A percentile compares a stretch with the other conserved stretches of the same genome.
Conservation (phyloP, 2,888 invertebrate species). For the Cerastoderma edule region DNA sequence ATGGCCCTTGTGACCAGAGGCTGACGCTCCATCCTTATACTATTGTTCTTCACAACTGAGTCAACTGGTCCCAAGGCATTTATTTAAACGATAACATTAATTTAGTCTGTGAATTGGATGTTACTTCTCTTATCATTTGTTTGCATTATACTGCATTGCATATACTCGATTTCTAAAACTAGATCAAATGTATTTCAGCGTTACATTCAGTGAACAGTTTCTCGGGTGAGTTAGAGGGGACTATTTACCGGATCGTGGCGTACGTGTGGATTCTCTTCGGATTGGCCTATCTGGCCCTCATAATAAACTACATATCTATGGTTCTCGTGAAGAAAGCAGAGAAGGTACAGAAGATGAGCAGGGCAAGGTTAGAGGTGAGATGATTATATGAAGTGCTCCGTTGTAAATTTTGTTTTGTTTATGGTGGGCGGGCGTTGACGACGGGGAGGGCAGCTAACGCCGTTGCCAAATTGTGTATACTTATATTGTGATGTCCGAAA, state of each 20-base stretch:
- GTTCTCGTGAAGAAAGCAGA: slow-evolving; percentile 73
- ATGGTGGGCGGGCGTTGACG: not conserved
- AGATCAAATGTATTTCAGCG: slow-evolving; percentile 14
- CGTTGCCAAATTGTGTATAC: too few species aligned
- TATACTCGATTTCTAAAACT: too few species aligned
- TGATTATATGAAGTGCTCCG: not conserved
- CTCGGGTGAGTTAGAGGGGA: slow-evolving; percentile 57
- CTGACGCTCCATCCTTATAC: too few species aligned
- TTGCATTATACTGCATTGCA: too few species aligned
- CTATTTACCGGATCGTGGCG: slow-evolving; percentile 73
- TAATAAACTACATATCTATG: slow-evolving; percentile 75
- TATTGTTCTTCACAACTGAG: too few species aligned
- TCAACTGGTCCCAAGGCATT: too few species aligned
- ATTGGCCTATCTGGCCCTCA: slow-evolving; percentile 77
- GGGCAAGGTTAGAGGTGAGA: slow-evolving; percentile 72
- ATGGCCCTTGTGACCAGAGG: too few species aligned
- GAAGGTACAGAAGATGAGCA: slow-evolving; percentile 70
- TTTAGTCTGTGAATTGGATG: too few species aligned
- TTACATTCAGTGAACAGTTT: slow-evolving; percentile 60
- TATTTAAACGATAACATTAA: too few species aligned
- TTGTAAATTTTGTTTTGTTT: not conserved
- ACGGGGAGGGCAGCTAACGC: too few species aligned
- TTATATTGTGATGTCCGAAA: too few species aligned
- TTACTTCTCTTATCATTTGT: too few species aligned
- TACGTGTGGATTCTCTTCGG: slow-evolving; percentile 80